Evolutionary conservation across 1,140 invertebrate species (phyloP).

Genomic region (Drosophila micromelanica): DNA sequence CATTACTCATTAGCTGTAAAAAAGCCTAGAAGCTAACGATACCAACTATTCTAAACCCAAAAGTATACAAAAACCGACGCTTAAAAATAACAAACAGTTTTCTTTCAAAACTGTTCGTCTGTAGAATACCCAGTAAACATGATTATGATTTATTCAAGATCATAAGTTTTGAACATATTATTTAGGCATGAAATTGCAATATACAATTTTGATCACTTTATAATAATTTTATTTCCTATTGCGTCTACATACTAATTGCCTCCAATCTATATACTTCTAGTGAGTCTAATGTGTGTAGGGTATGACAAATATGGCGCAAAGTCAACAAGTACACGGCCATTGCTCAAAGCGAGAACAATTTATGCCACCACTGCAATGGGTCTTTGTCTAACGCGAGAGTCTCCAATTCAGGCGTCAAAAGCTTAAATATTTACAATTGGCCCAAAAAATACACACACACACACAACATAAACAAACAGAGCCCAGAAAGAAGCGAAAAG

Average conservation of each 20-base stretch:
- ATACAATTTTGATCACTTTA: background rate
- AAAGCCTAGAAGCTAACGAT: conserved; percentile 29
- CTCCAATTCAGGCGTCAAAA: conserved; percentile 65
- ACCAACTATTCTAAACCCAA: conserved; percentile 15
- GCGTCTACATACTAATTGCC: background rate
- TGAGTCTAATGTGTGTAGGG: background rate
- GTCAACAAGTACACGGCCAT: conserved; percentile 69
- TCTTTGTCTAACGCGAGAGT: conserved; percentile 16
- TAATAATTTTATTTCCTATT: background rate
- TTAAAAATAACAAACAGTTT: conserved; percentile 18
- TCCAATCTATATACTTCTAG: background rate
- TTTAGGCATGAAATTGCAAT: too few relatives aligned
- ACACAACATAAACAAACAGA: background rate
- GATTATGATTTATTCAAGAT: too few relatives aligned
- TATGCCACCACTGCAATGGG: conserved; percentile 68
- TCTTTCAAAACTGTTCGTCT: background rate
- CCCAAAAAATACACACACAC: conserved; percentile 18
- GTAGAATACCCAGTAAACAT: conserved; percentile 9
- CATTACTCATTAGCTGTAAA: conserved; percentile 46
- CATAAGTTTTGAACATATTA: background rate
- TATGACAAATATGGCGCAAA: conserved; percentile 74
- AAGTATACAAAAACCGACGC: conserved; percentile 1
- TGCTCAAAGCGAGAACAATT: conserved; percentile 73
- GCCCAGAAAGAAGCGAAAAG: conserved; percentile 36
- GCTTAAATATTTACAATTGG: conserved; percentile 78